phyloP scores from a whole-genome alignment of 2,797 vertebrate genomes.

The Allobates femoralis region DNA sequence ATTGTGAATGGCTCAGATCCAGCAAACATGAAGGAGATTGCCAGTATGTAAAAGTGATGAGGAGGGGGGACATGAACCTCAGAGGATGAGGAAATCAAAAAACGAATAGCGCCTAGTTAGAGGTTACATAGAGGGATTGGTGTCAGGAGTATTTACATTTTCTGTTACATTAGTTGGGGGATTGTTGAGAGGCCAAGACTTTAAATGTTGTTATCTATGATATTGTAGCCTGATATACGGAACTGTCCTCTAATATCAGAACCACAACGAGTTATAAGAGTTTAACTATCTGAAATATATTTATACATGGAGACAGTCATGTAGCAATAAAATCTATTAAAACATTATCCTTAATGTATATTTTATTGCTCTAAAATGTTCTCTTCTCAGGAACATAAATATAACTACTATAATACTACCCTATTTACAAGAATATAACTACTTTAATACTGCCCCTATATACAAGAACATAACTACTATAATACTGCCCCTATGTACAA shows the following conservation, averaged over 20 bases:
- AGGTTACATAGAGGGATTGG: slow-evolving; percentile 29
- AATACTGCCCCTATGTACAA: neutral
- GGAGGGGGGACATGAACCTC: neutral
- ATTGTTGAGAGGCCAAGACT: neutral
- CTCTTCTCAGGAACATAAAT: neutral
- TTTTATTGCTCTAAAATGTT: neutral
- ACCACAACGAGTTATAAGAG: neutral
- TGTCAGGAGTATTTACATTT: slow-evolving; percentile 21
- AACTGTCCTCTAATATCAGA: neutral
- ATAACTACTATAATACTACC: neutral
- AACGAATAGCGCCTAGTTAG: slow-evolving; percentile 16
- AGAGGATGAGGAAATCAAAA: slow-evolving; percentile 19
- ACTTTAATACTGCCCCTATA: neutral
- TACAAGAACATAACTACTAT: neutral
- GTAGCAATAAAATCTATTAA: neutral
- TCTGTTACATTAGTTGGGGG: neutral
- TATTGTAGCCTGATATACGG: neutral
- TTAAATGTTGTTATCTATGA: slow-evolving; percentile 17
- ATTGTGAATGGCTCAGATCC: slow-evolving; percentile 47
- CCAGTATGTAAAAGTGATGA: slow-evolving; percentile 11
- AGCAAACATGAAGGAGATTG: slow-evolving; percentile 46
- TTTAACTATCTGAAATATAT: neutral
- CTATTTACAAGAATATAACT: neutral
- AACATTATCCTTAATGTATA: neutral
- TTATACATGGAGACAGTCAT: neutral